Evolutionary conservation across 2,888 invertebrate species (phyloP).

Genomic region (Pyralis farinalis): DNA sequence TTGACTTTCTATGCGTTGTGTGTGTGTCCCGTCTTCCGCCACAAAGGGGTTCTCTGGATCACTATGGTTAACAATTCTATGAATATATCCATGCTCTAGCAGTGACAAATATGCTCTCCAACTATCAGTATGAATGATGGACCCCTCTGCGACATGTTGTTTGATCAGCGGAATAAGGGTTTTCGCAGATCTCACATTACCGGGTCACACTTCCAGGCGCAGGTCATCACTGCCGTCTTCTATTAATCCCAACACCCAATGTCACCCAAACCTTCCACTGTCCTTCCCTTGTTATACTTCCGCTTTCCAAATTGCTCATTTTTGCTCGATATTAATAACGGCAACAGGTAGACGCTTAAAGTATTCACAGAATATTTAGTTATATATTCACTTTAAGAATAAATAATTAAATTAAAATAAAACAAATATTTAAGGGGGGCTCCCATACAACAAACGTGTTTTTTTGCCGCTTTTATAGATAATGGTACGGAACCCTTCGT

Average conservation of each 20-base stretch:
- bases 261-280: conserved; percentile 5
- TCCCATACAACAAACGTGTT: too few relatives aligned
- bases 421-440: too few relatives aligned
- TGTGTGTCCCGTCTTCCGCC: conserved; percentile 19
- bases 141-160: too few relatives aligned
- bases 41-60: conserved; percentile 15
- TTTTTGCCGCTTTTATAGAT: too few relatives aligned
- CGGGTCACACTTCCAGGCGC: conserved; percentile 27
- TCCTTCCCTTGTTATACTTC: conserved; percentile 7
- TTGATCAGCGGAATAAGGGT: conserved; percentile 24
- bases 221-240: conserved; percentile 27
- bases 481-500: too few relatives aligned
- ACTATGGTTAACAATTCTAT: conserved; percentile 21
- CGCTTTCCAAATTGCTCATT: conserved; percentile 4
- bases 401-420: too few relatives aligned
- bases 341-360: too few relatives aligned
- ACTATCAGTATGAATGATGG: conserved; percentile 22
- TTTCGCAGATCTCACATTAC: conserved; percentile 21
- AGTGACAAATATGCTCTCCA: conserved; percentile 21
- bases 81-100: conserved; percentile 19
- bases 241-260: conserved; percentile 24
- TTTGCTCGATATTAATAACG: too few relatives aligned
- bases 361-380: too few relatives aligned
- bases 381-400: too few relatives aligned
- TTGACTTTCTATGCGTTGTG: conserved; percentile 18